Base-by-base conservation (phyloP, 2,113 vertebrate genomes). In the Acrocephalus arundinaceus region DNA sequence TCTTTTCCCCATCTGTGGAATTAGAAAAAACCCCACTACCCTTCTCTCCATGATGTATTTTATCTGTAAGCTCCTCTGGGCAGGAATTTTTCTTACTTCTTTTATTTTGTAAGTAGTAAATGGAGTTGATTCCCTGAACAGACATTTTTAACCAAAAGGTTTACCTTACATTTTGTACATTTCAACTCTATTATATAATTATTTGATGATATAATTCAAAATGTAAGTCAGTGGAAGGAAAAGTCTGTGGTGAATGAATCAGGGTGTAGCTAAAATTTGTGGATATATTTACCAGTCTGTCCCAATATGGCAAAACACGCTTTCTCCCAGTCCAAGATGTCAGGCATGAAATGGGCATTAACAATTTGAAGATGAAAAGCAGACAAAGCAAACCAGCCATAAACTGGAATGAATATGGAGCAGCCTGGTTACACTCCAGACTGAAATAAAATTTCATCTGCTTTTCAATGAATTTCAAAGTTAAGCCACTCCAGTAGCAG, bases 1-100 rank as follows among this genome's bases (percentile, higher is more conserved):
- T 13, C 22, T 24, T 41, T 68, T 72, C 11, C 11, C 37, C 10
- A 9, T 28, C 6, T 63, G 10, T 57, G 24, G 54, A 79, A 28
- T 41, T 4, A 23, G 15, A 11, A 45, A 70, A 68, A 41, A 10
- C 0, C 4, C 37, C 3, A 15, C 10, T 4, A 65, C 1, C 12
- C 7, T 66, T 54, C 65, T 49, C 13, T 70, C 4, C 28, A 55
- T 59, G 9, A 21, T 55, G 7, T 41, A 11, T 72, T 81, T 73
- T 43, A 45, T 58, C 23, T 13, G 3, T 30, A 70, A 87, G 4
- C 4, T 85, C 30, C 28, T 41, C 48, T 35, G 43, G 33, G 18
- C 39, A 85, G 57, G 17, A 13, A 6, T 28, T 61, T 45, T 87
- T 72, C 48, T 78, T 75, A 6, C 20, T 49, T 15, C 10, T 35